Evolutionary conservation across 2,888 invertebrate species (phyloP).

Genomic region (Trichopoda pennipes): DNA sequence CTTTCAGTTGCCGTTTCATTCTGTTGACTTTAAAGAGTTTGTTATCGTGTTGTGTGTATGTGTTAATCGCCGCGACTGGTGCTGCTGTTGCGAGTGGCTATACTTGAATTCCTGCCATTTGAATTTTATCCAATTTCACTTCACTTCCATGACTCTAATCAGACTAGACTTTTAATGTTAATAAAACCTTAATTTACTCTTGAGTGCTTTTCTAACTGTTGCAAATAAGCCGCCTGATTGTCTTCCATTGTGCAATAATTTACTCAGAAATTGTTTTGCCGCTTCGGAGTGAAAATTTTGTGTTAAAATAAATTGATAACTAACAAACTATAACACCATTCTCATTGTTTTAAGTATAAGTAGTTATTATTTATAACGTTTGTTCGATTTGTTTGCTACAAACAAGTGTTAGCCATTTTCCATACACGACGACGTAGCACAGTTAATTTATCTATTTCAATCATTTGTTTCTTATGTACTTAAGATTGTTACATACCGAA

Average conservation of each 20-base stretch:
- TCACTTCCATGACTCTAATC: conserved; percentile 15
- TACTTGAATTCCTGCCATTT: conserved; percentile 65
- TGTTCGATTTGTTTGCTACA: conserved; percentile 25
- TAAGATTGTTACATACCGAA: conserved; percentile 1
- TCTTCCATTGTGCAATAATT: conserved; percentile 24
- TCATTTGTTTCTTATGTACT: conserved; percentile 17
- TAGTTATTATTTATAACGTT: conserved; percentile 27
- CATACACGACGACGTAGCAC: neutral
- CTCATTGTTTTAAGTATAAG: neutral
- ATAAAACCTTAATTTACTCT: conserved; percentile 24
- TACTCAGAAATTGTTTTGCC: conserved; percentile 35
- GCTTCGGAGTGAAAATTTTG: conserved; percentile 47
- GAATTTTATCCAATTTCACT: conserved; percentile 53
- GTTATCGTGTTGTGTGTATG: conserved; percentile 10
- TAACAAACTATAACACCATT: conserved; percentile 56
- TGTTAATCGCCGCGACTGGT: neutral
- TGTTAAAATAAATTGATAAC: neutral
- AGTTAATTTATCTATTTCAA: neutral
- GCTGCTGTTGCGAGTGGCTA: conserved; percentile 21
- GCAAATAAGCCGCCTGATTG: neutral
- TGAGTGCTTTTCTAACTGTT: conserved; percentile 1
- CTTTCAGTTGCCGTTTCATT: conserved; percentile 53
- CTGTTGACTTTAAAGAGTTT: conserved; percentile 43
- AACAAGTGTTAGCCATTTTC: conserved; percentile 25
- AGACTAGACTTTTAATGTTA: neutral